A percentile compares a stretch with the other conserved stretches of the same genome.
These are phyloP conservation scores for Hirundo rustica DNA, from an alignment of 2,797 vertebrate genomes.

Conservation along the genomic window DNA sequence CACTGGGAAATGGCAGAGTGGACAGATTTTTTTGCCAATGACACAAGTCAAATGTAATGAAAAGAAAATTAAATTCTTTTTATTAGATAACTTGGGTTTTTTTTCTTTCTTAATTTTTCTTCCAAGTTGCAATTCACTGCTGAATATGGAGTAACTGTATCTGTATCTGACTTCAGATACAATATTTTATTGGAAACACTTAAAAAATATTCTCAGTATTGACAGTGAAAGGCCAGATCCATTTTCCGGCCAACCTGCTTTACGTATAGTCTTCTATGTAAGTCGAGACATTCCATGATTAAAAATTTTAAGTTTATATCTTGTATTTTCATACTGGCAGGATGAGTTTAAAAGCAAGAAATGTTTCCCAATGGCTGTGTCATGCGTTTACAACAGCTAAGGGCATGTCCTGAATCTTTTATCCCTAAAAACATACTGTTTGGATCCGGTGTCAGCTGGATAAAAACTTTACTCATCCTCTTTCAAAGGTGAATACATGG, in stretches of 20 bases:
- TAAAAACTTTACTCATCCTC: not conserved
- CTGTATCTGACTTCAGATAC: not conserved
- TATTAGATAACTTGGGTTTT: not conserved
- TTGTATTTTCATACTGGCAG: not conserved
- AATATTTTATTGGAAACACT: not conserved
- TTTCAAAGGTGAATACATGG: not conserved
- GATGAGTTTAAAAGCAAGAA: slow-evolving; percentile 24
- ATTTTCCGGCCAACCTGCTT: not conserved
- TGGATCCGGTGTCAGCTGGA: not conserved
- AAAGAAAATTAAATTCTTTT: not conserved
- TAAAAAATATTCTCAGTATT: not conserved
- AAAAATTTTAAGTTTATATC: not conserved
- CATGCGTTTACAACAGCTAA: not conserved
- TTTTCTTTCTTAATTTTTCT: not conserved
- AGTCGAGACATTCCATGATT: not conserved
- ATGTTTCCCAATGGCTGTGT: not conserved
- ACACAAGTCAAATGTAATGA: not conserved
- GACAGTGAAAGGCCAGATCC: not conserved
- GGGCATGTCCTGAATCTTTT: not conserved
- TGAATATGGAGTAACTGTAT: not conserved
- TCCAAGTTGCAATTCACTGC: not conserved
- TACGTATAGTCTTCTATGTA: not conserved
- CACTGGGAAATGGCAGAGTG: not conserved
- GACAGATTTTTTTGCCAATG: not conserved
- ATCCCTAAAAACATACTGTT: not conserved